Evolutionary conservation across 1,140 invertebrate genomes (phyloP).

Genomic region (Spodoptera frugiperda): DNA sequence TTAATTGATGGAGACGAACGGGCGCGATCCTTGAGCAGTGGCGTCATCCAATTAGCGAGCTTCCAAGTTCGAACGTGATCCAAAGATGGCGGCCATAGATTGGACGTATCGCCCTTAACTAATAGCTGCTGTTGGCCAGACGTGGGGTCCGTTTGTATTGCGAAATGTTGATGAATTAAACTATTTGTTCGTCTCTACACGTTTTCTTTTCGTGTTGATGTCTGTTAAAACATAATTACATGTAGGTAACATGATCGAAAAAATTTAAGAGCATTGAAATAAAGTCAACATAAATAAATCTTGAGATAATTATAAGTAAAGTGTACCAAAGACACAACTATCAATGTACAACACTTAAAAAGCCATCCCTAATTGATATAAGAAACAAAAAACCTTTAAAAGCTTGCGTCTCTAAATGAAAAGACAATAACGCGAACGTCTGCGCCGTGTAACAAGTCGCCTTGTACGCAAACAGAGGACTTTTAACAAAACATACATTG

Average conservation of each 20-base stretch:
- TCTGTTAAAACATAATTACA: no score
- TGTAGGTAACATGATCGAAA: no score
- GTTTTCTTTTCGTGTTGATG: background rate
- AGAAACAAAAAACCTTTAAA: background rate
- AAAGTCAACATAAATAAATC: no score
- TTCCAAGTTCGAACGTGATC: constrained; percentile 19
- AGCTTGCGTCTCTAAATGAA: background rate
- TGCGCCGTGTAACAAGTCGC: background rate
- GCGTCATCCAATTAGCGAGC: constrained; percentile 62
- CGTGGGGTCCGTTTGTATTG: constrained; percentile 23
- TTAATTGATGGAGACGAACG: constrained; percentile 55
- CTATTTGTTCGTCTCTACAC: constrained; percentile 4
- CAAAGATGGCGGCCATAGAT: constrained; percentile 35
- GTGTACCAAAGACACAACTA: no score
- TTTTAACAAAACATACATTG: constrained; percentile 22
- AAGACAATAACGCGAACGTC: background rate
- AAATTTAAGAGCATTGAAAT: no score
- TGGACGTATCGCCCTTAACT: constrained; percentile 24
- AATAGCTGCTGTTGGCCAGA: constrained; percentile 26
- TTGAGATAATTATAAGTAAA: no score
- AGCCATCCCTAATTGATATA: no score
- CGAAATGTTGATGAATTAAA: constrained; percentile 34
- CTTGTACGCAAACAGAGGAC: constrained; percentile 2
- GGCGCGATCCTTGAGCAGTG: constrained; percentile 23
- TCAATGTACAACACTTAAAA: no score